Evolutionary conservation across 2,888 invertebrate species (phyloP), one percentile per base, ranked within the genome.

Genomic region (Brachyopa scutellaris): DNA sequence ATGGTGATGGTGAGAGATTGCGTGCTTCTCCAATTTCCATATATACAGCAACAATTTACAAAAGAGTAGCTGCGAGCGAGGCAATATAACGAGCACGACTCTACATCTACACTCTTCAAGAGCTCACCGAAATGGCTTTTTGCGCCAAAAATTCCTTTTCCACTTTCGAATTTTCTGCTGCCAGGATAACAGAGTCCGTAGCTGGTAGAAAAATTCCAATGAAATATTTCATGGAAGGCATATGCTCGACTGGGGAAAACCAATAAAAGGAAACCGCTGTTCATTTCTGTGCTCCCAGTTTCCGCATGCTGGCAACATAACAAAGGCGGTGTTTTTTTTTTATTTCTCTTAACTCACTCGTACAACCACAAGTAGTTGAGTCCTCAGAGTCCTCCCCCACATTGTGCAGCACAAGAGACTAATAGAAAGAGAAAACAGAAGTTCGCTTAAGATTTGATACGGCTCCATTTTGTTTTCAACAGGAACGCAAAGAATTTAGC

Each of bases 111-210:
- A 38, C n/a, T 15, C n/a, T n/a, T n/a, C n/a, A n/a, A n/a, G n/a
- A n/a, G n/a, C n/a, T n/a, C n/a, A n/a, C n/a, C n/a, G n/a, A n/a
- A n/a, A n/a, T n/a, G n/a, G 7, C 11, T 6, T 53, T 31, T 57
- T 51, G 67, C 51, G 76, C 76, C 74, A 67, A 62, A 67, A 53
- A 59, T 72, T 64, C 76, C 79, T 78, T 84, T 84, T 79, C 74
- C 72, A 78, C 82, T 85, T 78, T 45, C 69, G 76, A 84, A 84
- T 85, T 79, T 82, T 74, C 73, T 55, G 9, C 38, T 47, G 69
- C 23, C 85, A 72, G 85, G 74, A 49, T 17, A 29, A n/a, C 84
- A 85, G 74, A 45, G 40, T 13, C 51, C 1, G 2, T 29, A 72
- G 57, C 4, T 9, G 26, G 77, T n/a, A 45, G 9, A 36, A 15